A percentile compares a stretch with the other conserved stretches of the same genome.
Conservation (phyloP, 2,113 vertebrate genomes). For the Pseudonaja textilis region DNA sequence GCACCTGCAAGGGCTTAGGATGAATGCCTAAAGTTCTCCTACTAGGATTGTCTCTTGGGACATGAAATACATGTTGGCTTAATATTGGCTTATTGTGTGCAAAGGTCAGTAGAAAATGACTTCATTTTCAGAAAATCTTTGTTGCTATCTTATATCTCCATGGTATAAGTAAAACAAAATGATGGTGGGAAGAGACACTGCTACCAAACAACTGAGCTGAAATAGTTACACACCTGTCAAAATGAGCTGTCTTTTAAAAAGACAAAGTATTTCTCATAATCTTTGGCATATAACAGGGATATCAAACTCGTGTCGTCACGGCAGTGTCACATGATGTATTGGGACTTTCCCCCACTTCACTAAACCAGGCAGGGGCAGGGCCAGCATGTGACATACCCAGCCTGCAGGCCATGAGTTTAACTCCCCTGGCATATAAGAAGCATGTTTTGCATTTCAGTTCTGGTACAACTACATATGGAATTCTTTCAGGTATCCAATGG, state of each 20-base stretch:
- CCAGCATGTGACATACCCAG: too few species aligned
- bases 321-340: too few species aligned
- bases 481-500: neutral
- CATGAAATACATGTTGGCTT: constrained; percentile 68
- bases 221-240: neutral
- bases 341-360: too few species aligned
- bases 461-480: neutral
- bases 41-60: constrained; percentile 67
- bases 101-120: constrained; percentile 49
- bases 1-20: constrained; percentile 31
- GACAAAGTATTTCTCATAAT: neutral
- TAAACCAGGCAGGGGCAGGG: too few species aligned
- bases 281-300: neutral
- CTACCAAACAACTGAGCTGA: neutral
- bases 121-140: constrained; percentile 21
- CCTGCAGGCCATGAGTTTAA: too few species aligned
- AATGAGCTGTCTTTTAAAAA: neutral
- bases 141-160: constrained; percentile 51
- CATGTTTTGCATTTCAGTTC: neutral
- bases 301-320: too few species aligned
- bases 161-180: constrained; percentile 3
- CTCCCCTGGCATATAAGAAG: neutral
- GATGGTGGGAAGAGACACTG: neutral
- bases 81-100: constrained; percentile 64
- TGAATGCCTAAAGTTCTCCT: constrained; percentile 44